phyloP scores from a whole-genome alignment of 1,140 invertebrate species.

The Euschistus heros region DNA sequence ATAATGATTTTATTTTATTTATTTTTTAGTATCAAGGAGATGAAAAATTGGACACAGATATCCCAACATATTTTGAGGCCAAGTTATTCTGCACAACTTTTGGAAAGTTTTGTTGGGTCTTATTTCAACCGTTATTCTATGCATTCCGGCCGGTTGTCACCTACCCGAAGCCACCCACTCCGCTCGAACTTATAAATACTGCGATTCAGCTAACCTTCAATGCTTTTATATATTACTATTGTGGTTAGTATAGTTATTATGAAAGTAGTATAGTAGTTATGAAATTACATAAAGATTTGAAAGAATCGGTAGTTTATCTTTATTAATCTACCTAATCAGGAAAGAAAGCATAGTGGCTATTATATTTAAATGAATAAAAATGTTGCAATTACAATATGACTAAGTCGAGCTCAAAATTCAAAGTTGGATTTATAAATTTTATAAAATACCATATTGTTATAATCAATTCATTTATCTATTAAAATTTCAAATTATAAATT shows the following conservation, averaged over 20 bases:
- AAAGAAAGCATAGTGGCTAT: too few species aligned
- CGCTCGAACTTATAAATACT: constrained; percentile 76
- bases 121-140: constrained; percentile 95
- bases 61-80: constrained; percentile 86
- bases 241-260: constrained; percentile 66
- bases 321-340: too few species aligned
- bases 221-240: constrained; percentile 55
- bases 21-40: constrained; percentile 85
- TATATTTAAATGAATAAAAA: too few species aligned
- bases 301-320: too few species aligned
- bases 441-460: too few species aligned
- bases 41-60: constrained; percentile 88
- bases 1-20: constrained; percentile 18
- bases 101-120: constrained; percentile 89
- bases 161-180: constrained; percentile 75
- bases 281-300: too few species aligned
- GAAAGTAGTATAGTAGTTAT: too few species aligned
- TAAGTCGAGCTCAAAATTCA: too few species aligned
- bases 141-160: constrained; percentile 81
- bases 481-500: too few species aligned
- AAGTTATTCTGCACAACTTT: constrained; percentile 85
- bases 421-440: too few species aligned
- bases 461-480: too few species aligned
- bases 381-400: too few species aligned
- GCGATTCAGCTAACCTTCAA: constrained; percentile 82